These are phyloP conservation scores for Sterna hirundo DNA, from an alignment of 2,113 vertebrate species.

Conservation along the genomic window DNA sequence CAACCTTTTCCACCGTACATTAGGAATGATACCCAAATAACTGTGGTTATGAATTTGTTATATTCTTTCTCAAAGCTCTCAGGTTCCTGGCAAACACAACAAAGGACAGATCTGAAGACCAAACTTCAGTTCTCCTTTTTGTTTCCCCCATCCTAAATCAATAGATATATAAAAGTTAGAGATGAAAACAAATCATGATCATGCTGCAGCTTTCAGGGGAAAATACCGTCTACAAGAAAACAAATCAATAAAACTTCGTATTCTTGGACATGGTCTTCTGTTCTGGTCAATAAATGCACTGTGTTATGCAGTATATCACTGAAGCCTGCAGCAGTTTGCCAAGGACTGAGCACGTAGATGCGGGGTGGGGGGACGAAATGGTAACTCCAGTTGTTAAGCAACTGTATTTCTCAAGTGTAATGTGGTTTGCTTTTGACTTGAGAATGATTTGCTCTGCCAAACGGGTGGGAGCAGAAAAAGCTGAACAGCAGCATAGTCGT, in stretches of 20 bases:
- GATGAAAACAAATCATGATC: slow-evolving; percentile 64
- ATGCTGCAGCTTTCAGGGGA: slow-evolving; percentile 19
- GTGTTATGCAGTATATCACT: slow-evolving; percentile 25
- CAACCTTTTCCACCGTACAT: not conserved
- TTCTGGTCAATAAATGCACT: slow-evolving; percentile 62
- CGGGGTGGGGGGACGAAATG: not conserved
- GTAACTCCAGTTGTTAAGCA: not conserved
- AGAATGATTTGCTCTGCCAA: not conserved
- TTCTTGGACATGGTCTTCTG: slow-evolving; percentile 38
- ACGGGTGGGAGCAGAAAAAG: not conserved
- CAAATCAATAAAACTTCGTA: slow-evolving; percentile 64
- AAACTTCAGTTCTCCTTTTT: slow-evolving; percentile 28
- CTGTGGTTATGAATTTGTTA: not conserved
- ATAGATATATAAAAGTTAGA: slow-evolving; percentile 46
- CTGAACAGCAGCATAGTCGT: not conserved
- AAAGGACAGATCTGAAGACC: slow-evolving; percentile 22
- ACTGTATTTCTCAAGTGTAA: not conserved
- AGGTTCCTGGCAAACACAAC: not conserved
- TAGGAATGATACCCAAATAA: not conserved
- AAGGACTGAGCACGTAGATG: not conserved
- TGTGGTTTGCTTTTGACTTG: not conserved
- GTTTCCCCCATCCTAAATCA: not conserved
- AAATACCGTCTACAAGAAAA: slow-evolving; percentile 51
- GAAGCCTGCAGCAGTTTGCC: not conserved
- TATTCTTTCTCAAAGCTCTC: not conserved